A percentile compares a stretch with the other conserved stretches of the same genome.
These are phyloP conservation scores for Psophia crepitans DNA, from an alignment of 2,113 vertebrate species.

Conservation along the genomic window DNA sequence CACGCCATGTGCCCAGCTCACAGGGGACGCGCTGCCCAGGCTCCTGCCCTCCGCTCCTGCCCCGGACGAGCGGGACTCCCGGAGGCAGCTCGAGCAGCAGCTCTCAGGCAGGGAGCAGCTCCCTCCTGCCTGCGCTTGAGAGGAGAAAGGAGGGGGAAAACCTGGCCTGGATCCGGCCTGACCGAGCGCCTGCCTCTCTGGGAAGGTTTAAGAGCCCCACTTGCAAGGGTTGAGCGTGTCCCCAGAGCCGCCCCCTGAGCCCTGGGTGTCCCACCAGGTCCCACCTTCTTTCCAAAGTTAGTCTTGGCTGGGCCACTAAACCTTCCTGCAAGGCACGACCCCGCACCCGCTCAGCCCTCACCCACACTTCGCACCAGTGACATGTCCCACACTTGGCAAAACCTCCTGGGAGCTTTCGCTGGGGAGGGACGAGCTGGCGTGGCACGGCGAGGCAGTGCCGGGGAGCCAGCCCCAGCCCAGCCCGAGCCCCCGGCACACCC, in stretches of 20 bases:
- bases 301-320: not conserved
- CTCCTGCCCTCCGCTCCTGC: not conserved
- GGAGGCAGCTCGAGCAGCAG: not conserved
- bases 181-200: not conserved
- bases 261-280: too few relatives aligned
- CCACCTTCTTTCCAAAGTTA: not conserved
- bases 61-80: slow-evolving; percentile 17
- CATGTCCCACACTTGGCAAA: not conserved
- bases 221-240: not conserved
- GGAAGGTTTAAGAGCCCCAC: not conserved
- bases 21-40: not conserved
- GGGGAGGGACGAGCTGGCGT: not conserved
- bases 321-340: not conserved
- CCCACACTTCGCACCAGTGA: too few relatives aligned
- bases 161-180: slow-evolving; percentile 3
- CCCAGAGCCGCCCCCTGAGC: not conserved
- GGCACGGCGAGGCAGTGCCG: not conserved
- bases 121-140: not conserved
- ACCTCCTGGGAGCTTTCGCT: not conserved
- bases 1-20: rapidly evolving
- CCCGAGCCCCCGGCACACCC: not conserved
- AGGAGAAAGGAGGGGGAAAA: slow-evolving; percentile 39
- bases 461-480: not conserved
- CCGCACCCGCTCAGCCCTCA: rapidly evolving
- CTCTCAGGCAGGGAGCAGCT: slow-evolving; percentile 30